Percentiles rank a stretch among this genome's conserved stretches.
These are phyloP conservation scores for Pluvialis apricaria DNA, from an alignment of 2,113 vertebrate genomes.

Conservation along the genomic window DNA sequence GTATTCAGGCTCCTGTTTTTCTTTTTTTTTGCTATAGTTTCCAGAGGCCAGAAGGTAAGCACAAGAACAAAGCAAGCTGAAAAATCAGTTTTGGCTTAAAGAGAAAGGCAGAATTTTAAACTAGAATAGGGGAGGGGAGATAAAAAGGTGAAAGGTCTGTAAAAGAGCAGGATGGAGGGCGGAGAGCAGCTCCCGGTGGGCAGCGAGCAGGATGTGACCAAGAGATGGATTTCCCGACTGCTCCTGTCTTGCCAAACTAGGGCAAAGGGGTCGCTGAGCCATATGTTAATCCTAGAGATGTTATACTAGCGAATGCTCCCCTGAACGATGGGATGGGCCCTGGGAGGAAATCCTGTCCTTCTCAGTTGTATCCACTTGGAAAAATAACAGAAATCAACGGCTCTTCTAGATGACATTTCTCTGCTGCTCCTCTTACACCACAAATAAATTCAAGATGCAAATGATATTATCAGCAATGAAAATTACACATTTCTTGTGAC, in stretches of 20 bases:
- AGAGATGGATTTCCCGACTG: neutral
- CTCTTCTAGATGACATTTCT: neutral
- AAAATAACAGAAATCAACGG: neutral
- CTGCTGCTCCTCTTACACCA: neutral
- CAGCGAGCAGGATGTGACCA: accelerated
- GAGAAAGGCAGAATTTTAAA: neutral
- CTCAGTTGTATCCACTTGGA: neutral
- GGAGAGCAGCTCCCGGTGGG: accelerated
- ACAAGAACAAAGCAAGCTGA: neutral
- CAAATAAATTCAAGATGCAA: neutral
- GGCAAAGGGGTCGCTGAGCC: accelerated
- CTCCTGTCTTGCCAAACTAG: accelerated
- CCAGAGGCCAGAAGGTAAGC: neutral
- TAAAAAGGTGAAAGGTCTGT: neutral
- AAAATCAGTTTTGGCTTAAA: neutral
- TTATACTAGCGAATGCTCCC: neutral
- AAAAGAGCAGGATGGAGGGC: neutral
- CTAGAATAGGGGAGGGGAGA: accelerated
- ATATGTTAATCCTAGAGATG: neutral
- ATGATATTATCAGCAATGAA: neutral
- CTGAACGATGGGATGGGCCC: neutral
- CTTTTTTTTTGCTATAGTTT: neutral
- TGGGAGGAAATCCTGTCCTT: neutral
- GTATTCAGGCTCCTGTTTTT: neutral
- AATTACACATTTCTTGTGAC: neutral